Percentiles rank a stretch among this genome's conserved stretches.
These are phyloP conservation scores for Drosophila lutescens DNA, from an alignment of 2,888 invertebrate species.

Conservation along the genomic window DNA sequence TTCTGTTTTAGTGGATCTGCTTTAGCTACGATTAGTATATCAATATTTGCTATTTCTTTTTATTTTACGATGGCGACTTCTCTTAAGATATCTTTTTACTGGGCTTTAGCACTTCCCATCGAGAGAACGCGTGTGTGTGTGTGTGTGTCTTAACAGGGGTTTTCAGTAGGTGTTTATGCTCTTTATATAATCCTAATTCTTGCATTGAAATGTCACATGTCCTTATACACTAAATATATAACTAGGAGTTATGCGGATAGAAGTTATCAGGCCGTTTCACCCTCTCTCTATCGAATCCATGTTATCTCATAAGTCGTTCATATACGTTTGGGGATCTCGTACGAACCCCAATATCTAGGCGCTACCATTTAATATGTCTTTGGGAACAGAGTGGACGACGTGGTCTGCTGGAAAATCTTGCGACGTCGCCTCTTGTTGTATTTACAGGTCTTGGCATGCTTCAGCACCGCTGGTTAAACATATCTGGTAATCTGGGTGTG, in stretches of 20 bases:
- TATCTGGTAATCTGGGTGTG: conserved; percentile 94
- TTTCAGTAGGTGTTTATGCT: conserved; percentile 23
- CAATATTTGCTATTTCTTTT: conserved; percentile 13
- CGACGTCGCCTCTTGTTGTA: conserved; percentile 75
- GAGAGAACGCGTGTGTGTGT: conserved; percentile 1
- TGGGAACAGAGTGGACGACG: conserved; percentile 69
- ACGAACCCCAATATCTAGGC: conserved; percentile 39
- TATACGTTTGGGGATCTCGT: neutral
- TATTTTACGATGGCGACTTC: neutral
- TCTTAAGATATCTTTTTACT: conserved; percentile 17
- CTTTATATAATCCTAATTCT: conserved; percentile 51
- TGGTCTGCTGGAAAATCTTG: conserved; percentile 72
- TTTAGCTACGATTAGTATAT: conserved; percentile 30
- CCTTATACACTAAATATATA: conserved; percentile 39
- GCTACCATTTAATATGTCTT: conserved; percentile 69
- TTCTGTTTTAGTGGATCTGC: conserved; percentile 22
- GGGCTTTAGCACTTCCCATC: conserved; percentile 6
- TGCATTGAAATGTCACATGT: conserved; percentile 77
- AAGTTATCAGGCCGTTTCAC: neutral
- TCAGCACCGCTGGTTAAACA: conserved; percentile 86
- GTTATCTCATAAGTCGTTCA: conserved; percentile 6
- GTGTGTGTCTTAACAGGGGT: conserved; percentile 43
- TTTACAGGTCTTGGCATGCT: conserved; percentile 76
- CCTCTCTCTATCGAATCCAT: neutral
- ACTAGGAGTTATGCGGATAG: conserved; percentile 16